Evolutionary conservation across 2,113 vertebrate genomes (phyloP), one percentile per base, ranked within the genome.

Genomic region (Desmodus rotundus): DNA sequence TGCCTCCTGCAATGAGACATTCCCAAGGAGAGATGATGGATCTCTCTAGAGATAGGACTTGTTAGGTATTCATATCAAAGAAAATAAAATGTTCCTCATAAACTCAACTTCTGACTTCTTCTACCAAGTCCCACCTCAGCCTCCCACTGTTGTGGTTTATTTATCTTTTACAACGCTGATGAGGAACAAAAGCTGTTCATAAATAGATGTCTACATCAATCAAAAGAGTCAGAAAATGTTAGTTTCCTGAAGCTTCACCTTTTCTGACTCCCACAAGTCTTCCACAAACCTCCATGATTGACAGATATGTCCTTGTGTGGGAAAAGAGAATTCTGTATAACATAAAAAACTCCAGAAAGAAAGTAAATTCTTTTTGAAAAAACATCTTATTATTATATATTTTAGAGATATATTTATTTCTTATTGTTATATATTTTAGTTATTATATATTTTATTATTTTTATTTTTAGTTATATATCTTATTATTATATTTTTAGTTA

Each of bases 181-280:
- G n/a, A 87, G 84, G 56, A 74, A 22, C 67, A 89, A 70, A 91
- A 80, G 28, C 61, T 88, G 14, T 72, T 95, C 33, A 3, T 63
- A 45, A 85, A 38, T 43, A 36, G 19, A 90, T 78, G 31, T 43
- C 47, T 50, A 84, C 77, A 85, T 72, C 87, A 89, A 41, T 94
- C 67, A 87, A 91, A 87, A 77, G 70, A 92, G 72, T 28, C 41
- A 93, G 52, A 84, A 80, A 96, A 93, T 52, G 84, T 93, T 88
- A 50, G 52, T 93, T 93, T 95, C 70, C 47, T 80, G 58, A 83
- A 11, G 52, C 50, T 92, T 73, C n/a, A 87, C 81, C 80, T 93
- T 94, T 92, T 90, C 83, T 93, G 33, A 87, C 88, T 96, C 93
- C 91, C 81, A 93, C 92, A 70, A 31, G 20, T 47, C 94, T 97